These are phyloP conservation scores for Aphrocallistes beatrix DNA, from an alignment of 37 sponge, comb jelly and placozoan species.

Conservation along the genomic window DNA sequence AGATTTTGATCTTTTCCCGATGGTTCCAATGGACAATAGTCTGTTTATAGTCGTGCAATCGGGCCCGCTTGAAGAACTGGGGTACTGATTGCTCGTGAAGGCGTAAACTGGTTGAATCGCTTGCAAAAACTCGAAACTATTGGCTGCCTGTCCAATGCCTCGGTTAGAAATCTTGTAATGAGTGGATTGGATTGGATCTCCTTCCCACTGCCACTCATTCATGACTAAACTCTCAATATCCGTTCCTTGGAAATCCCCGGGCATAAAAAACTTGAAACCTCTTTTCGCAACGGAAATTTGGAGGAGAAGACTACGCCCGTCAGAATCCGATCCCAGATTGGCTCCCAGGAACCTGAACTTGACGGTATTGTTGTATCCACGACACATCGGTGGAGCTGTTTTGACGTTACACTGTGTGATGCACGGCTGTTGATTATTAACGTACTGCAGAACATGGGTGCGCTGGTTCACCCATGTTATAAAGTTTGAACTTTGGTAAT, in stretches of 20 bases:
- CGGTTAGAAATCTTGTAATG: neutral
- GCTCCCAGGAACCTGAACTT: slow-evolving; percentile 15
- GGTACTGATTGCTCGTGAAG: neutral
- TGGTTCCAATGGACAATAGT: neutral
- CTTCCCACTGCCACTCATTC: neutral
- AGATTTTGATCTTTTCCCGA: neutral
- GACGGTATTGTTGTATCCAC: neutral
- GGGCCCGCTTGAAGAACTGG: neutral
- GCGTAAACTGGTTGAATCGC: neutral
- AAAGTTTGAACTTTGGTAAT: neutral
- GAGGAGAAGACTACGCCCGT: neutral
- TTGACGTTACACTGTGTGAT: neutral
- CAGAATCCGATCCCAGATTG: neutral
- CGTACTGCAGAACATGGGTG: neutral
- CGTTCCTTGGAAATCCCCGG: neutral
- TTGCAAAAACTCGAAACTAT: neutral
- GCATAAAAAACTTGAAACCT: neutral
- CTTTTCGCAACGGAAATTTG: neutral
- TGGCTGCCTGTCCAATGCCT: neutral
- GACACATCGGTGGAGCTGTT: neutral
- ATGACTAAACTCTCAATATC: slow-evolving; percentile 3
- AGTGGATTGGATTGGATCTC: neutral
- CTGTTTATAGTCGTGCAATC: neutral
- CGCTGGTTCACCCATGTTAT: neutral
- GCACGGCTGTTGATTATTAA: neutral